phyloP scores from a whole-genome alignment of 2,797 vertebrate genomes.

The Rhinophrynus dorsalis region DNA sequence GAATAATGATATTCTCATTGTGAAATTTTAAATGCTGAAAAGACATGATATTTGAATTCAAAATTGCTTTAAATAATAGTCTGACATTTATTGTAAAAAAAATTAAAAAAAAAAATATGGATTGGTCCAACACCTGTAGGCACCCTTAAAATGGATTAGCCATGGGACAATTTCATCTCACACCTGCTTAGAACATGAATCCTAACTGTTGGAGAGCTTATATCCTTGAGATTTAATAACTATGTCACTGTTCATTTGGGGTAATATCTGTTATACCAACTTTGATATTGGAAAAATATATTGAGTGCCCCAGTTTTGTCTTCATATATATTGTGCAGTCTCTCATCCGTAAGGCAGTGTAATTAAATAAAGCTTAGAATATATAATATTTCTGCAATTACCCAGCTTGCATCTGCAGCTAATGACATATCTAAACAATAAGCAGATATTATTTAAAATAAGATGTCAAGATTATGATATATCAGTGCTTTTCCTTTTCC shows the following conservation, averaged over 20 bases:
- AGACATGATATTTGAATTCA: neutral
- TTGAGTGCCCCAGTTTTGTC: constrained; percentile 25
- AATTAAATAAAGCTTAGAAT: constrained; percentile 13
- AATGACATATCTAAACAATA: constrained; percentile 24
- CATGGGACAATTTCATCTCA: constrained; percentile 33
- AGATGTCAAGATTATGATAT: constrained; percentile 29
- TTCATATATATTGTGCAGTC: constrained; percentile 11
- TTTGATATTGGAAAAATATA: constrained; percentile 27
- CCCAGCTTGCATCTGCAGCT: constrained; percentile 15
- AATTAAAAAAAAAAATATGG: constrained; percentile 20
- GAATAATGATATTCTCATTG: too few relatives aligned
- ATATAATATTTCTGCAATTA: constrained; percentile 31
- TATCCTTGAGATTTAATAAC: constrained; percentile 46
- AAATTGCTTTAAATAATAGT: constrained; percentile 3
- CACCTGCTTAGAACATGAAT: constrained; percentile 30
- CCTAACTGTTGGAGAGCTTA: constrained; percentile 27
- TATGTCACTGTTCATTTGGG: constrained; percentile 47
- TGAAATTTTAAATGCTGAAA: too few relatives aligned
- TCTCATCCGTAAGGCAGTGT: constrained; percentile 31
- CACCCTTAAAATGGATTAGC: constrained; percentile 35
- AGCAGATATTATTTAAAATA: constrained; percentile 29
- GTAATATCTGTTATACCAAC: constrained; percentile 35
- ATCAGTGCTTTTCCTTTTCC: constrained; percentile 11
- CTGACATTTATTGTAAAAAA: constrained; percentile 6
- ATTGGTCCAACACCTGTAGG: constrained; percentile 27